Conservation (phyloP, 2,888 invertebrate genomes). For the Fissipunctia ypsillon region DNA sequence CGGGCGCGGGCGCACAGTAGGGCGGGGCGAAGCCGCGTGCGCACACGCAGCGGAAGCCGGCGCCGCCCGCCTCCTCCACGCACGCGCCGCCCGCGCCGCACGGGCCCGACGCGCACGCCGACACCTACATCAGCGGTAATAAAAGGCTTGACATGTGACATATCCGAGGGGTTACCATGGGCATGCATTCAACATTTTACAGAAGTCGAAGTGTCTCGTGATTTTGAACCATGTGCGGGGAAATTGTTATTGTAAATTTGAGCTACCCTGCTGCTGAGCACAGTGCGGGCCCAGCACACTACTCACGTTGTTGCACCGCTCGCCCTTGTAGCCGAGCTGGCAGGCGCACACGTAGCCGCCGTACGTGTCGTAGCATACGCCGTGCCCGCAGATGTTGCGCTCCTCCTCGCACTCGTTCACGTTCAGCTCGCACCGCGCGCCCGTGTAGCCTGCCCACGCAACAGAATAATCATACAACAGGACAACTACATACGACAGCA, state of each 20-base stretch:
- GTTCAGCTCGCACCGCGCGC: constrained; percentile 93
- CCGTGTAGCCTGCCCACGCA: constrained; percentile 91
- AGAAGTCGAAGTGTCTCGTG: not conserved
- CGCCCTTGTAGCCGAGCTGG: constrained; percentile 94
- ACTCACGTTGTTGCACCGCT: constrained; percentile 93
- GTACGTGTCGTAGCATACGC: constrained; percentile 95
- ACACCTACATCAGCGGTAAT: constrained; percentile 73
- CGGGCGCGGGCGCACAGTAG: constrained; percentile 78
- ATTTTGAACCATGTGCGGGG: no score
- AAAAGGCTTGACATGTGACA: no score
- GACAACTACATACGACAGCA: no score
- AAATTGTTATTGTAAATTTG: not conserved
- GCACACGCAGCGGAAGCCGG: constrained; percentile 93
- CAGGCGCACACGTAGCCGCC: constrained; percentile 95
- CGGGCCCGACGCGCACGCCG: constrained; percentile 92
- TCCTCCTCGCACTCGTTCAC: constrained; percentile 94
- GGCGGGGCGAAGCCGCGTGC: constrained; percentile 89
- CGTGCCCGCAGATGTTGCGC: constrained; percentile 92
- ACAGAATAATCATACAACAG: no score
- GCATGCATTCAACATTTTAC: not conserved
- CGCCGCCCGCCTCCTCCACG: constrained; percentile 88
- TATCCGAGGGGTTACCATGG: not conserved
- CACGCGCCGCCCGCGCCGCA: constrained; percentile 95
- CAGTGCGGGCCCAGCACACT: no score
- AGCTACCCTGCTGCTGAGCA: constrained; percentile 73